Base-by-base conservation (phyloP, 2,888 invertebrate genomes). In the Eupithecia exiguata region DNA sequence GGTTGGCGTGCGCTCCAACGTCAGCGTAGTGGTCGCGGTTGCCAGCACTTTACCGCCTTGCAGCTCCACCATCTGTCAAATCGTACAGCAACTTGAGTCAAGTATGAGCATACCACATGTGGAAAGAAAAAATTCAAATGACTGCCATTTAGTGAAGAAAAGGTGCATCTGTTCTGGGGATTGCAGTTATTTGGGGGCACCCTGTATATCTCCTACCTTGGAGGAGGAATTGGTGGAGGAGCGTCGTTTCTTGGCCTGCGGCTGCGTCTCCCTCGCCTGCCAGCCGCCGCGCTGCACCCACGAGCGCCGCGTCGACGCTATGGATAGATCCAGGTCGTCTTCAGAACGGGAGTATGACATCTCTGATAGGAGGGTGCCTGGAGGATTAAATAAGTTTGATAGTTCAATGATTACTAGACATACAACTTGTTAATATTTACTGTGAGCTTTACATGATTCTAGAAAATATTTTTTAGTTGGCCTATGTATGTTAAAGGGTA, bases 331-430 rank as follows among this genome's bases (percentile, higher is more conserved):
- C 72, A 98, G 91, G 87, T 97, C 97, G 82, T 98, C 98, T 83
- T 97, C 98, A 0, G 98, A 98, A 43, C 97, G 96, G 18, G 98
- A 98, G 86, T 97, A 97, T 80, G 97, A 97, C 86, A 97, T 95
- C 86, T 97, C 97, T 0, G 97, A 97, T 49, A 97, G 90, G 18
- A 97, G 92, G 0, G 97, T 97, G 30, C 96, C 96, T 95, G 89
- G n/a, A 36, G n/a, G 36, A n/a, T 36, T 12, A 5, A n/a, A 18
- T 61, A 0, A 30, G 10, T 49, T 21, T 21, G 21, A 18, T 62
- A 62, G 9, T 62, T 1, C 7, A 61, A 62, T 62, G 2, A 53
- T 4, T 0, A 21, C 30, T 18, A 30, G 0, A 62, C 7, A 18
- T 35, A 18, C n/a, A 7, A 30, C 5, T 16, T 61, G 61, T 12